Percentiles rank a stretch among this genome's conserved stretches.
Evolutionary conservation across 2,888 invertebrate genomes (phyloP).

Genomic region (Eupithecia subumbrata): DNA sequence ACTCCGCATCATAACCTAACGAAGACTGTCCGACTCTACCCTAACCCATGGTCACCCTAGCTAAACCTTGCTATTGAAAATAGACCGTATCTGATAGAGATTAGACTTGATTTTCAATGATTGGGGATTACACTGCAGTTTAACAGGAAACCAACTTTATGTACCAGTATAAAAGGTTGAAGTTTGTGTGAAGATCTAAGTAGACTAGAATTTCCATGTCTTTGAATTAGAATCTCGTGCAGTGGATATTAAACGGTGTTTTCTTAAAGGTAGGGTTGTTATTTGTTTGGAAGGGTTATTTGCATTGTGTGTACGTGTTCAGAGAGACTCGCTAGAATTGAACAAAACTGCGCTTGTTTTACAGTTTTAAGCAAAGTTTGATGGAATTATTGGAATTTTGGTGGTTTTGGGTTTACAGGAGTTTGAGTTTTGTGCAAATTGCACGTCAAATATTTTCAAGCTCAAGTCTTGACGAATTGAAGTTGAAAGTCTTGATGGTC

Average conservation of each 20-base stretch:
- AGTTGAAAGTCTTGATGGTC: neutral
- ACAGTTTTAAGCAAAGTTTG: conserved; percentile 13
- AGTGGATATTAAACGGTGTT: conserved; percentile 18
- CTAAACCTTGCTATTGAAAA: conserved; percentile 18
- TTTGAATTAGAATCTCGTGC: conserved; percentile 9
- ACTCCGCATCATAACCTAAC: conserved; percentile 2
- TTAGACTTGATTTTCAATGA: conserved; percentile 26
- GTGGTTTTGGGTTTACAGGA: conserved; percentile 2
- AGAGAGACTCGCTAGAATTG: conserved; percentile 21
- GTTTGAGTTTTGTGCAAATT: neutral
- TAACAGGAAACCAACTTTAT: conserved; percentile 30
- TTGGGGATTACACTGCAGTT: conserved; percentile 13
- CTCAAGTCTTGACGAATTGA: neutral
- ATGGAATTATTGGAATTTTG: neutral
- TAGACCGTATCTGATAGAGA: conserved; percentile 17
- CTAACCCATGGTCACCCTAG: conserved; percentile 25
- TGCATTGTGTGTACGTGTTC: conserved; percentile 25
- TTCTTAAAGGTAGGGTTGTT: neutral
- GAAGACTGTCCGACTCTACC: conserved; percentile 10
- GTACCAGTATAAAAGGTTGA: conserved; percentile 21
- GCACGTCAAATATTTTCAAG: neutral
- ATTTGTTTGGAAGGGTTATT: conserved; percentile 13
- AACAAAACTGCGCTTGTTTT: conserved; percentile 23
- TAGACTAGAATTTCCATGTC: neutral
- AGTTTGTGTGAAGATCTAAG: conserved; percentile 3